Base-by-base conservation (phyloP, 2,888 invertebrate species). In the Spodoptera exigua region DNA sequence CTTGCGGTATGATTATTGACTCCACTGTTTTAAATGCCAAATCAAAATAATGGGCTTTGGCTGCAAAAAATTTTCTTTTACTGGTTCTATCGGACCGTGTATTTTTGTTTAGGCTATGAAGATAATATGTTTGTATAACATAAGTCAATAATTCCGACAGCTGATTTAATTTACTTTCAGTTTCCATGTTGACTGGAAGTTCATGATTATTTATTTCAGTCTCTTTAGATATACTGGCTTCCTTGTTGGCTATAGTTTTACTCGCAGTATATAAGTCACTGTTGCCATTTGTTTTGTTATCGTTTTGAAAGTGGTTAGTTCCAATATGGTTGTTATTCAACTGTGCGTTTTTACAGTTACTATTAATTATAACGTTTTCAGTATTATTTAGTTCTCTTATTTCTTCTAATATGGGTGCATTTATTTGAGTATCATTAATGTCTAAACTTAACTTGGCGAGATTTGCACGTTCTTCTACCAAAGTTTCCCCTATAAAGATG, bases 1-100 rank as follows among this genome's bases (percentile, higher is more conserved):
- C 78, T 65, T 77, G 79, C 2, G 82, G 81, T 55, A 89, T 41
- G 52, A 89, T 73, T 35, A 87, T 52, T 41, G 73, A 66, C 17
- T 71, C 48, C 21, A 84, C 65, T 2, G 78, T 67, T 17, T 58
- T 62, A 57, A 79, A 87, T 0, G 86, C 82, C n/a, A 81, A 51
- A 49, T 79, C 71, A 60, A 81, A 89, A 54, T 75, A 79, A 52
- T 81, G 68, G 2, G 40, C 13, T 71, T 82, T 87, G 2, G 70
- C 49, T 16, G 53, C 27, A 2, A 35, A 16, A 63, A 63, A 84
- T 27, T 55, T 54, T 17, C 41, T 41, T 13, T 41, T 16, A 7
- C 9, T 41, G 7, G 43, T 36, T 9, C 3, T 32, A 14, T 34
- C 13, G 2, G 0, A 7, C 21, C 7, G 16, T 16, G 13, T 27